These are phyloP conservation scores for Hippopotamyrus pictus DNA, from an alignment of 2,797 vertebrate species.

Conservation along the genomic window DNA sequence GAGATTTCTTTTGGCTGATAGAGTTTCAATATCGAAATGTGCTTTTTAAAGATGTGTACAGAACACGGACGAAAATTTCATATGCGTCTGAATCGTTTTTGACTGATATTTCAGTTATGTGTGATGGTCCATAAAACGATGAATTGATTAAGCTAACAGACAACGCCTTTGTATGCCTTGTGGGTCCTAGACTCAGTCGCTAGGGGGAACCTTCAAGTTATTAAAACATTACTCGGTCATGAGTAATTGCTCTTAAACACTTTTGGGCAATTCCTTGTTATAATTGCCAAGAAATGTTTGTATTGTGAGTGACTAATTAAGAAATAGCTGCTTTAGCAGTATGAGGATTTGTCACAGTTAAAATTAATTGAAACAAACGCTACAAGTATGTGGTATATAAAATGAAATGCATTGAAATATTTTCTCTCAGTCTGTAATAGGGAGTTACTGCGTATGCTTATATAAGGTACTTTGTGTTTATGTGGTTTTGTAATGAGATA, in stretches of 20 bases:
- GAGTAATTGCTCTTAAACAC: not conserved
- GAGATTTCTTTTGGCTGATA: not conserved
- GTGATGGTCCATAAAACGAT: slow-evolving; percentile 20
- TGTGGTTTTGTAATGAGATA: not conserved
- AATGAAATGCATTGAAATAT: not conserved
- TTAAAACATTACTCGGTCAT: not conserved
- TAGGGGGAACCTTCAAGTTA: slow-evolving; percentile 46
- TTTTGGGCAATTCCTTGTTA: not conserved
- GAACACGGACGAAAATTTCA: not conserved
- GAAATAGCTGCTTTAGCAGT: not conserved
- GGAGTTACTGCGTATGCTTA: not conserved
- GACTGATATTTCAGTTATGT: not conserved
- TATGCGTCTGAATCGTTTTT: not conserved
- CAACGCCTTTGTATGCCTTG: slow-evolving; percentile 20
- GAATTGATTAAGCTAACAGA: slow-evolving; percentile 12
- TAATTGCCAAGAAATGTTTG: not conserved
- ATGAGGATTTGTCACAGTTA: not conserved
- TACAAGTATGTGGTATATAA: not conserved
- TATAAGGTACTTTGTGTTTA: not conserved
- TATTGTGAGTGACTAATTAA: not conserved
- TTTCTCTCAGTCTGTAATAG: not conserved
- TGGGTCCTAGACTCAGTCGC: slow-evolving; percentile 38
- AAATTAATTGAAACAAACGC: not conserved
- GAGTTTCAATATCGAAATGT: not conserved
- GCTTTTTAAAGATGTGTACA: not conserved